A percentile compares a stretch with the other conserved stretches of the same genome.
phyloP scores from a whole-genome alignment of 2,113 vertebrate genomes.

The Casuarius casuarius region DNA sequence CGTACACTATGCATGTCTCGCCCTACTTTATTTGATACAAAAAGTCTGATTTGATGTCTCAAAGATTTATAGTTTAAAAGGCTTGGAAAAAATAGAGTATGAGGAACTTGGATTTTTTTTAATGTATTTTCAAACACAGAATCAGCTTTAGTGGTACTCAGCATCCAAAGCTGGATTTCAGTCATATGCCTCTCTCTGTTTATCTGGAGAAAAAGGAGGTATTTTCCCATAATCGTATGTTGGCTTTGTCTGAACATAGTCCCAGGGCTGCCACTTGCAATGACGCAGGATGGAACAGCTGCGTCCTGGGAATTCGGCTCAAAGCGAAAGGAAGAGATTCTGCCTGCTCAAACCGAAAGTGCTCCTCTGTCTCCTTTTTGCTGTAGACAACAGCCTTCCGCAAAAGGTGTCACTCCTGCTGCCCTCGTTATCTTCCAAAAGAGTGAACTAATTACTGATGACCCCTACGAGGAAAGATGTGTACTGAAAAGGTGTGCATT shows the following conservation, averaged over 20 bases:
- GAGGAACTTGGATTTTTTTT: background rate
- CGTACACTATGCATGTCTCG: background rate
- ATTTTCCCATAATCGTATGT: background rate
- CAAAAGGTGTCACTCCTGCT: background rate
- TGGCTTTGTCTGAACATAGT: background rate
- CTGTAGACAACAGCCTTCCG: background rate
- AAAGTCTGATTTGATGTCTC: background rate
- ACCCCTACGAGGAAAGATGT: background rate
- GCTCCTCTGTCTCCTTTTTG: background rate
- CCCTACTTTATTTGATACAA: background rate
- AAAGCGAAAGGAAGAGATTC: background rate
- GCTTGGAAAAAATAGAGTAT: background rate
- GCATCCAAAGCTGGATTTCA: background rate
- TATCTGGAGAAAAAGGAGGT: background rate
- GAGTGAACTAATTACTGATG: background rate
- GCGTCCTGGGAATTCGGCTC: background rate
- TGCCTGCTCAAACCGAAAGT: background rate
- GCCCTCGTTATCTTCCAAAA: background rate
- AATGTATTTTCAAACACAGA: background rate
- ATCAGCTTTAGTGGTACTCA: background rate
- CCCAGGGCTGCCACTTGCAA: background rate
- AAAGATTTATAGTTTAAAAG: slow-evolving; percentile 8
- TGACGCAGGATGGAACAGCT: background rate
- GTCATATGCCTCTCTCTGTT: background rate
- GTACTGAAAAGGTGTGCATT: accelerated